These are phyloP conservation scores for Hyposoter dolosus DNA, from an alignment of 2,888 invertebrate genomes.

Conservation along the genomic window DNA sequence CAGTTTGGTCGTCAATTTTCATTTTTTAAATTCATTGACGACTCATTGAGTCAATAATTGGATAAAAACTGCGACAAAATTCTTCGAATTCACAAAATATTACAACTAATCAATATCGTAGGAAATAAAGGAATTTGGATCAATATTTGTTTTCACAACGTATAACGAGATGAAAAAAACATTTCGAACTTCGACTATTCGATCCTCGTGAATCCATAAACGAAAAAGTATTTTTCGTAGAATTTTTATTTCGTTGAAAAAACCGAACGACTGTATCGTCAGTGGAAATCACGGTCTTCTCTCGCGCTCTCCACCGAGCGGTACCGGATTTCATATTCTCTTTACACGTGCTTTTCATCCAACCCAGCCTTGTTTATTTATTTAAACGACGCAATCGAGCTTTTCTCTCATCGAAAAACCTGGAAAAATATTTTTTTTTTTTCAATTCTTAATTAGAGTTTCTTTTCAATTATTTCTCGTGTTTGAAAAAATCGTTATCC, in stretches of 20 bases:
- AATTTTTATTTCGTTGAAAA: neutral
- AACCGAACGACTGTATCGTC: neutral
- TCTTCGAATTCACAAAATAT: neutral
- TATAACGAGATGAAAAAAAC: neutral
- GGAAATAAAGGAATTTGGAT: neutral
- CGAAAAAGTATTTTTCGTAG: neutral
- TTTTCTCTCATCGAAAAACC: neutral
- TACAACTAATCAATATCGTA: neutral
- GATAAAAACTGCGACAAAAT: neutral
- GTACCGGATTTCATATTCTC: neutral
- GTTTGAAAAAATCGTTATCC: neutral
- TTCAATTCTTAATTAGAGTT: neutral
- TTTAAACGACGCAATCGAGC: neutral
- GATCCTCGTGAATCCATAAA: neutral
- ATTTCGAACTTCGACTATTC: neutral
- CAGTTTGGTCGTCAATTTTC: neutral
- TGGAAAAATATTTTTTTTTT: neutral
- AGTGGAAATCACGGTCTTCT: neutral
- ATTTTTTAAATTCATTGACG: neutral
- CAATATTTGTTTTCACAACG: neutral
- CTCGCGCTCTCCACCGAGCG: neutral
- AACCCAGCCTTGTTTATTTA: neutral
- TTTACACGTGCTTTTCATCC: neutral
- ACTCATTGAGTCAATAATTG: neutral
- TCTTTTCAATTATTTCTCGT: neutral